Evolutionary conservation across 2,888 invertebrate species (phyloP).

Genomic region (Harpalus rubripes): DNA sequence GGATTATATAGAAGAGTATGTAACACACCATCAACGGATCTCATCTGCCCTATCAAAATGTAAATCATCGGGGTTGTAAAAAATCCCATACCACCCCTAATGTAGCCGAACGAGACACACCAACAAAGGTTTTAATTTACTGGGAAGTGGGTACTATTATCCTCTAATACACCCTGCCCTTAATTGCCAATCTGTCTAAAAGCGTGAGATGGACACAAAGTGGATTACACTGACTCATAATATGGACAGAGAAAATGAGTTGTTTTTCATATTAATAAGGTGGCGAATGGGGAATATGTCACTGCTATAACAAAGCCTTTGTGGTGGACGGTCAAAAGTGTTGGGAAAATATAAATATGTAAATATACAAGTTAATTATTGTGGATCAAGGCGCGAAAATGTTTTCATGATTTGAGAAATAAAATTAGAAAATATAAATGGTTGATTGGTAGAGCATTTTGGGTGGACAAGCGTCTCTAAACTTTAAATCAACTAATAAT

Average conservation of each 20-base stretch:
- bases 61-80: constrained; percentile 60
- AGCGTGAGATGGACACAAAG: constrained; percentile 47
- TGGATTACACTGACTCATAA: constrained; percentile 31
- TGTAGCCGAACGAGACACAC: not conserved
- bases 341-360: no score
- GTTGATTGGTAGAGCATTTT: no score
- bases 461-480: no score
- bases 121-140: constrained; percentile 66
- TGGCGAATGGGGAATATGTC: not conserved
- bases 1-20: constrained; percentile 61
- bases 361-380: no score
- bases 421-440: not conserved
- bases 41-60: constrained; percentile 68
- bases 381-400: not conserved
- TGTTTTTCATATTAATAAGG: constrained; percentile 37
- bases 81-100: constrained; percentile 33
- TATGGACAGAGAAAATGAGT: not conserved
- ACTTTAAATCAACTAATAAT: no score
- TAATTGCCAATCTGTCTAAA: constrained; percentile 66
- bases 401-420: not conserved
- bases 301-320: no score
- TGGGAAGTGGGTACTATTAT: constrained; percentile 65
- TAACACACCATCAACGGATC: constrained; percentile 61
- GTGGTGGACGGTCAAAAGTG: no score
- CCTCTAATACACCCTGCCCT: constrained; percentile 57